These are phyloP conservation scores for Holocentrus rufus DNA, from an alignment of 2,797 vertebrate species.

Conservation along the genomic window DNA sequence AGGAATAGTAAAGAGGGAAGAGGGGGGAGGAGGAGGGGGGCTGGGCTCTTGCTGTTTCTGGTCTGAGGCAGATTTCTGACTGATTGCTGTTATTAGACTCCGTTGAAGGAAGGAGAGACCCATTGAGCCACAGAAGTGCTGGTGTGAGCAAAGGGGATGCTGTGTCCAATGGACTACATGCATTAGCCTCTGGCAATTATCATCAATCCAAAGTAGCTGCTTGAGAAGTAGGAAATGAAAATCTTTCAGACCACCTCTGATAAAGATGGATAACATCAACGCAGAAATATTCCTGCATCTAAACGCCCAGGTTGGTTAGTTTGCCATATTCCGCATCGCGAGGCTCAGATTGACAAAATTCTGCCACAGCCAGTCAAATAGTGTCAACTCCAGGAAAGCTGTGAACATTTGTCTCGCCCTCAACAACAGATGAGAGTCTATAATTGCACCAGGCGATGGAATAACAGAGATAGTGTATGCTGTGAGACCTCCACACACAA, in stretches of 20 bases:
- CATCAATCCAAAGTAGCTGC: slow-evolving; percentile 65
- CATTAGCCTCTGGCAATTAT: slow-evolving; percentile 66
- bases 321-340: neutral
- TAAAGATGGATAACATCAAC: slow-evolving; percentile 7
- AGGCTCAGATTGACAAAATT: slow-evolving; percentile 56
- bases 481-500: slow-evolving; percentile 68
- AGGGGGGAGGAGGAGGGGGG: slow-evolving; percentile 14
- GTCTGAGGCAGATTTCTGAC: slow-evolving; percentile 54
- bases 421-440: slow-evolving; percentile 75
- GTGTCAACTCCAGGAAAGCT: slow-evolving; percentile 73
- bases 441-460: slow-evolving; percentile 69
- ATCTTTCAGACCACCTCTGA: slow-evolving; percentile 47
- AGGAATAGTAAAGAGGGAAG: slow-evolving; percentile 27
- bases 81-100: slow-evolving; percentile 65
- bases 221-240: slow-evolving; percentile 67
- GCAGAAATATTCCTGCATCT: slow-evolving; percentile 46
- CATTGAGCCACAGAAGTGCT: slow-evolving; percentile 42
- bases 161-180: slow-evolving; percentile 23
- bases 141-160: slow-evolving; percentile 40
- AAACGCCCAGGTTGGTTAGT: slow-evolving; percentile 10
- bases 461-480: slow-evolving; percentile 69
- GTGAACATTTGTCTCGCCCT: slow-evolving; percentile 73
- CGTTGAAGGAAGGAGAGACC: slow-evolving; percentile 43
- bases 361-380: slow-evolving; percentile 46
- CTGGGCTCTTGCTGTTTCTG: slow-evolving; percentile 49